Evolutionary conservation across 2,888 invertebrate genomes (phyloP), one percentile per base, ranked within the genome.

Genomic region (Apamea monoglypha): DNA sequence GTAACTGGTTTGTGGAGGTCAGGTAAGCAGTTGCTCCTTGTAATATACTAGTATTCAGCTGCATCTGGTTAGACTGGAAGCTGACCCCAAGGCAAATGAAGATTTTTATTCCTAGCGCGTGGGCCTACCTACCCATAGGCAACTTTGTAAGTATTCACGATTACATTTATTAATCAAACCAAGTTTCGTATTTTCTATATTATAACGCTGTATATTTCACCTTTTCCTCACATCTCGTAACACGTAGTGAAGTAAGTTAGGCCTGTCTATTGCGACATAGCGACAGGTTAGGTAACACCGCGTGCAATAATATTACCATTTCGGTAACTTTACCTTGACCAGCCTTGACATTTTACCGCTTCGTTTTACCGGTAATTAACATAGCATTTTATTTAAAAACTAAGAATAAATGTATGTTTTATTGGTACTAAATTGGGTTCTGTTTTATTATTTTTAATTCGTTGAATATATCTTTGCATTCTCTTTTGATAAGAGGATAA

Each of bases 311-410:
- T 40, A 76, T 71, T 74, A 81, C 32, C 74, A 74, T 71, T 40
- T 68, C 32, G 36, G 32, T 36, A 56, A 63, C 56, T 14, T 74
- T 53, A 78, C 84, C 84, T 84, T 84, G 84, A 84, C 86, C 84
- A 82, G 75, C 84, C 84, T 84, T 84, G 84, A 86, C 86, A 78
- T 86, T 84, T 78, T 63, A 59, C 53, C 3, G 36, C 6, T 36
- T 82, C 86, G 74, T 86, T 84, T 77, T 63, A 59, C 53, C 3
- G 1, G 29, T 74, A 32, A 85, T 74, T 53, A 80, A 1, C 21
- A 61, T 78, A 21, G 2, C 21, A 18, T 29, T 29, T 47, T 77
- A 21, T 66, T 75, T 40, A 25, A 18, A 44, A 80, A 7, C 6
- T 32, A 5, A 64, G 16, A 69, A 50, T 2, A 29, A 44, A 29